phyloP scores from a whole-genome alignment of 2,113 vertebrate species.

The Malurus melanocephalus region DNA sequence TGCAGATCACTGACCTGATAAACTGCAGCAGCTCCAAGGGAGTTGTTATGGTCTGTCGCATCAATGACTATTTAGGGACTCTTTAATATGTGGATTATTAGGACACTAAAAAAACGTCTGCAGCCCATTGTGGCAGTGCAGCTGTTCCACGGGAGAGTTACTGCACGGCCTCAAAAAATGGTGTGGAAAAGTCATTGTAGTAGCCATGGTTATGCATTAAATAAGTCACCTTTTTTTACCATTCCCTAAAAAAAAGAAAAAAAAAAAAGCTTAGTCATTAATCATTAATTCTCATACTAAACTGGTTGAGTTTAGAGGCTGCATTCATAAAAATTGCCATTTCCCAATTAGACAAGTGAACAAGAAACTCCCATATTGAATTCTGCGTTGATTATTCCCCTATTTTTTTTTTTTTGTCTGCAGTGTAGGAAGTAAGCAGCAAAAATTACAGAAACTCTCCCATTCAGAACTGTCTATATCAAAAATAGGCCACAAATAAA shows the following conservation, averaged over 20 bases:
- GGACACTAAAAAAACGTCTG: conserved; percentile 41
- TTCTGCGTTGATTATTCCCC: not conserved
- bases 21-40: conserved; percentile 57
- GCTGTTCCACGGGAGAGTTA: conserved; percentile 22
- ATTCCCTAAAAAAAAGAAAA: not conserved
- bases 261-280: not conserved
- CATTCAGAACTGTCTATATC: not conserved
- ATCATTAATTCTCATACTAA: not conserved
- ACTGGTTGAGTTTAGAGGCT: not conserved
- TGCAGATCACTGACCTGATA: conserved; percentile 66
- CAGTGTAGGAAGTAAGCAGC: not conserved
- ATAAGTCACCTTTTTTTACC: not conserved
- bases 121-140: conserved; percentile 49
- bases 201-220: not conserved
- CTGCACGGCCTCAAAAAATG: not conserved
- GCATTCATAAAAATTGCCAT: not conserved
- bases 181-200: not conserved
- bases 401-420: not conserved
- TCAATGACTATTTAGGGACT: conserved; percentile 55
- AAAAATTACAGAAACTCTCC: not conserved
- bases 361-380: not conserved
- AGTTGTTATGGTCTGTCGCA: conserved; percentile 62
- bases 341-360: not conserved
- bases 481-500: not conserved
- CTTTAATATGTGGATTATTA: conserved; percentile 59